Evolutionary conservation across 1,140 invertebrate species (phyloP).

Genomic region (Wasmannia auropunctata): DNA sequence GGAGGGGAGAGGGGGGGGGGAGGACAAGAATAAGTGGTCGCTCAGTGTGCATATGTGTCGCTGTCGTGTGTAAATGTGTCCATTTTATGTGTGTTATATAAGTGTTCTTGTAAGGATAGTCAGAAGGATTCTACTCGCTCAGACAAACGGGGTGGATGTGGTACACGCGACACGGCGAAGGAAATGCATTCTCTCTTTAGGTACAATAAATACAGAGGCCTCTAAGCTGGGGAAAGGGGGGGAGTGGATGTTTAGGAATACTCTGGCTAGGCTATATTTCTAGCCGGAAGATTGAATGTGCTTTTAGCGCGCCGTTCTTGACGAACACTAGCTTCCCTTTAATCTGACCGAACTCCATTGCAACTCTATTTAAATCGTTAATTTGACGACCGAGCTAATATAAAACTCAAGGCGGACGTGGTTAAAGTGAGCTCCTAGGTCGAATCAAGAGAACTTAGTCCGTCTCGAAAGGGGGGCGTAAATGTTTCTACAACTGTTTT

Average conservation of each 20-base stretch:
- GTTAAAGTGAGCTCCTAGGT: neutral
- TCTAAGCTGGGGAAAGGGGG: constrained; percentile 49
- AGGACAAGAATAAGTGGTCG: constrained; percentile 27
- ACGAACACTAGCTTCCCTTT: constrained; percentile 9
- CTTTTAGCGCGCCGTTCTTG: constrained; percentile 6
- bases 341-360: constrained; percentile 9
- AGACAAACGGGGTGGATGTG: constrained; percentile 61
- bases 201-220: constrained; percentile 77
- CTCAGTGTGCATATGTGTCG: constrained; percentile 54
- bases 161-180: constrained; percentile 69
- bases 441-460: neutral
- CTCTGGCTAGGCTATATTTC: constrained; percentile 34
- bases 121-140: constrained; percentile 57
- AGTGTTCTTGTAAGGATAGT: constrained; percentile 35
- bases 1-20: neutral
- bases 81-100: neutral
- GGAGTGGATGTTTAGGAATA: neutral
- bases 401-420: neutral
- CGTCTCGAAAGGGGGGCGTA: constrained; percentile 45
- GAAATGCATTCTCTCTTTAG: constrained; percentile 69
- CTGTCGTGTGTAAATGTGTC: constrained; percentile 50
- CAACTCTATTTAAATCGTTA: neutral
- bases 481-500: constrained; percentile 43
- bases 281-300: constrained; percentile 45
- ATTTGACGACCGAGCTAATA: neutral